These are phyloP conservation scores for Thelaira solivaga DNA, from an alignment of 2,888 invertebrate species.

Conservation along the genomic window DNA sequence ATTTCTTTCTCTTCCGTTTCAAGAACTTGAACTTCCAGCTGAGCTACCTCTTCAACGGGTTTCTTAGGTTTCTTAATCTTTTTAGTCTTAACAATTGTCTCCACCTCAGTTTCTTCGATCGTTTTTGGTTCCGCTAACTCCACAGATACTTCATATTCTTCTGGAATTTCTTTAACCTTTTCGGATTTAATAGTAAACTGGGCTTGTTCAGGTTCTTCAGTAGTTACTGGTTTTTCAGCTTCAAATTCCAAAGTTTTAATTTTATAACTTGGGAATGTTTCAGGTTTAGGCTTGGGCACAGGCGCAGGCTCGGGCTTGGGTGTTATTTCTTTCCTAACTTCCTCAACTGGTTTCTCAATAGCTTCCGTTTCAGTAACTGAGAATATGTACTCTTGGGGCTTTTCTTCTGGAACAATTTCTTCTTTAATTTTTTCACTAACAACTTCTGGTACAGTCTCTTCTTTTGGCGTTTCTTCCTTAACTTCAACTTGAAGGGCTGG, in stretches of 20 bases:
- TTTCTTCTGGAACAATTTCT: constrained; percentile 58
- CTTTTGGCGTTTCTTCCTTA: constrained; percentile 66
- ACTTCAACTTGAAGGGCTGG: constrained; percentile 63
- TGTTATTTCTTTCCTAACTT: constrained; percentile 64
- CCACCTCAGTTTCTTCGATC: constrained; percentile 67
- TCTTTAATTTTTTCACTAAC: constrained; percentile 51
- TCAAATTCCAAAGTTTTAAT: constrained; percentile 70
- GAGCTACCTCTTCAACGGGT: constrained; percentile 65
- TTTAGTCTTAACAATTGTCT: constrained; percentile 67
- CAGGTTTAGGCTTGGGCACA: constrained; percentile 57
- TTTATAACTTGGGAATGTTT: constrained; percentile 67
- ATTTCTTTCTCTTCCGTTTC: constrained; percentile 69
- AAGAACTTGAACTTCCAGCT: constrained; percentile 69
- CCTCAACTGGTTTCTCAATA: constrained; percentile 65
- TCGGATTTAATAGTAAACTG: constrained; percentile 59
- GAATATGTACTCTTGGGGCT: constrained; percentile 67
- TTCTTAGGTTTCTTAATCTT: constrained; percentile 69
- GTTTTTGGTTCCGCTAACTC: constrained; percentile 68
- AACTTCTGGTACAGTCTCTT: constrained; percentile 63
- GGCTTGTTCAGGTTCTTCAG: constrained; percentile 64
- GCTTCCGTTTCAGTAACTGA: constrained; percentile 70
- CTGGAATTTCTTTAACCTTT: constrained; percentile 58
- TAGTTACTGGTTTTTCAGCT: constrained; percentile 56
- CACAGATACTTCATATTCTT: constrained; percentile 70
- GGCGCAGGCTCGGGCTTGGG: too few relatives aligned